Conservation (phyloP, 2,888 invertebrate species). For the Hydriomena furcata region DNA sequence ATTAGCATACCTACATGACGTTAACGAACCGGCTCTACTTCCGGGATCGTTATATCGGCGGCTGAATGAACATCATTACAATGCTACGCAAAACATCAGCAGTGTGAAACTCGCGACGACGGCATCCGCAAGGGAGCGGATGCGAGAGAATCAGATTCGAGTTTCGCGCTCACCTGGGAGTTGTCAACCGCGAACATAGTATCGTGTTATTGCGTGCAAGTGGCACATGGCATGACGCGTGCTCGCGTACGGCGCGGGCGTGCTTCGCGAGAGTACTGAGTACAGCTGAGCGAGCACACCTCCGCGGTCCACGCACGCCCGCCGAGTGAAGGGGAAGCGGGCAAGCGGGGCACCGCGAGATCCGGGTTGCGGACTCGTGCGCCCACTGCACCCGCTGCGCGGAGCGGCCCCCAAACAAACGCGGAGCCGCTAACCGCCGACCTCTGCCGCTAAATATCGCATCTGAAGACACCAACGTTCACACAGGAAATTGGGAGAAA, state of each 20-base stretch:
- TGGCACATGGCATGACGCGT: slow-evolving; percentile 65
- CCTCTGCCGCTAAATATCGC: slow-evolving; percentile 62
- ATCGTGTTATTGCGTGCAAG: slow-evolving; percentile 62
- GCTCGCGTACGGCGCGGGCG: slow-evolving; percentile 60
- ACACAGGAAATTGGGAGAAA: slow-evolving; percentile 13
- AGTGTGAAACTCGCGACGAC: slow-evolving; percentile 51
- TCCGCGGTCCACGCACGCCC: slow-evolving; percentile 62
- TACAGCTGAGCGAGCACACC: slow-evolving; percentile 54
- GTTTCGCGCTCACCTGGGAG: slow-evolving; percentile 78
- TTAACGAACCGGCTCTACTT: slow-evolving; percentile 78
- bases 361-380: slow-evolving; percentile 70
- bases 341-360: slow-evolving; percentile 79
- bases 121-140: slow-evolving; percentile 44
- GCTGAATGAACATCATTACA: slow-evolving; percentile 73
- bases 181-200: slow-evolving; percentile 80
- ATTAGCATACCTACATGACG: slow-evolving; percentile 78
- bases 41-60: slow-evolving; percentile 76
- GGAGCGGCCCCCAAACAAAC: slow-evolving; percentile 68
- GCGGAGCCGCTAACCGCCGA: slow-evolving; percentile 51
- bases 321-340: slow-evolving; percentile 81
- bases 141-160: slow-evolving; percentile 33
- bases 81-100: slow-evolving; percentile 54
- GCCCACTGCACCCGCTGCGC: slow-evolving; percentile 68
- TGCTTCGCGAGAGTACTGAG: slow-evolving; percentile 72
- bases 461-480: slow-evolving; percentile 33